Base-by-base conservation (phyloP, 2,797 vertebrate species). In the Enteromius trimaculatus region DNA sequence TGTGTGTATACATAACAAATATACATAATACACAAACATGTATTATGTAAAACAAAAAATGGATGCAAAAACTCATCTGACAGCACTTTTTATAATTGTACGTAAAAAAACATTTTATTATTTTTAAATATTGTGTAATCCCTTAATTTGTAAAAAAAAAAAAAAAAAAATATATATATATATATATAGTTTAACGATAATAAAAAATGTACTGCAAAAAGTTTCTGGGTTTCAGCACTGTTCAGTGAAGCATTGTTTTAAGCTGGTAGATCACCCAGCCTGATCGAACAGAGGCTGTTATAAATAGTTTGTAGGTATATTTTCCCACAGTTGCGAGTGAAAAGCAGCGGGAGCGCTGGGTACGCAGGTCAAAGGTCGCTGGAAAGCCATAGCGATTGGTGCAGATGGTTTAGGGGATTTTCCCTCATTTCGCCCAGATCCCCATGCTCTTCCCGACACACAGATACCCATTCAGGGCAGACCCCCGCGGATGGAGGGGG, bases 391-490 rank as follows among this genome's bases (percentile, higher is more conserved):
- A 58, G 51, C 42, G 72, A 69, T 77, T 77, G 75, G 64, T 78
- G 39, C 81, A 77, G 65, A 70, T 70, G 49, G 75, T 68, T 83
- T 78, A 37, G 64, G 51, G 65, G 81, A 77, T 70, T 77, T 83
- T 83, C 51, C 72, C 72, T 69, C 39, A 60, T 77, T 78, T 58
- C 81, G 5, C 14, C 81, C 75, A 69, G 81, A 83, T 83, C 75
- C 62, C 71, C 75, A 77, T 58, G 81, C 72, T 77, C 74, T 83
- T 77, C 81, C 82, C 75, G 37, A 83, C 66, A 77, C 74, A 83
- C 75, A 78, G 75, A 83, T 83, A 66, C 82, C 82, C 82, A 77
- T 83, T 83, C 82, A 83, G 82, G 65, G 76, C 70, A 71, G 75
- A 79, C 77, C 75, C 77, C 75, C 77, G 53, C 71, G 82, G 72